These are phyloP conservation scores for Ctenosaura bakeri DNA, from an alignment of 2,797 vertebrate species.

Conservation along the genomic window DNA sequence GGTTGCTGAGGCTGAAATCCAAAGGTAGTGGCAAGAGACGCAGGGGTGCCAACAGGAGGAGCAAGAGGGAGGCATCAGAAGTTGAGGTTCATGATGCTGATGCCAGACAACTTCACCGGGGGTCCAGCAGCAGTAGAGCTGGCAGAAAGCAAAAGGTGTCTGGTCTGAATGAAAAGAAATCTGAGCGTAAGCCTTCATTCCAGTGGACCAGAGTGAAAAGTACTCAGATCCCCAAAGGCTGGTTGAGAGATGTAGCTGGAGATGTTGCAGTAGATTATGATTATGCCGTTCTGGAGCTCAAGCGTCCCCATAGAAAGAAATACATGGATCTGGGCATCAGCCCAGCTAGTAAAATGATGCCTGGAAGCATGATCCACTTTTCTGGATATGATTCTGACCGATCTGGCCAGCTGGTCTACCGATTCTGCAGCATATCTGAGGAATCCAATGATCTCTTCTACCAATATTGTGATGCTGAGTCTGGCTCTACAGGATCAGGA, in stretches of 20 bases:
- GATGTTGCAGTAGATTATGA: constrained; percentile 91
- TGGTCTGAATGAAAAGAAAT: constrained; percentile 58
- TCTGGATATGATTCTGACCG: constrained; percentile 95
- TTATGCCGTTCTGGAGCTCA: constrained; percentile 95
- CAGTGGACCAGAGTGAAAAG: constrained; percentile 95
- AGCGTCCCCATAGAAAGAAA: constrained; percentile 89
- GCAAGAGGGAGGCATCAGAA: constrained; percentile 70
- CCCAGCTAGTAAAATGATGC: constrained; percentile 89
- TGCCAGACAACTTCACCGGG: constrained; percentile 76
- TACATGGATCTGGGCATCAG: constrained; percentile 95
- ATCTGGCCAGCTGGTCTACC: constrained; percentile 91
- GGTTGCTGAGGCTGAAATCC: constrained; percentile 89
- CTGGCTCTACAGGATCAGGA: constrained; percentile 93
- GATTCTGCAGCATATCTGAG: constrained; percentile 94
- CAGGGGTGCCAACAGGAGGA: constrained; percentile 67
- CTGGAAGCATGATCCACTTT: constrained; percentile 94
- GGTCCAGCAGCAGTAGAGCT: constrained; percentile 70
- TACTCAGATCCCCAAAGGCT: constrained; percentile 94
- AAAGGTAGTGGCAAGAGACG: constrained; percentile 78
- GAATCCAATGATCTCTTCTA: constrained; percentile 95
- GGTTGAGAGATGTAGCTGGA: constrained; percentile 87
- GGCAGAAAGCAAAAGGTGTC: constrained; percentile 65
- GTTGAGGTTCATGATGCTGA: constrained; percentile 72
- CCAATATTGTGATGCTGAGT: constrained; percentile 95
- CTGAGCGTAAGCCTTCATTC: constrained; percentile 85